Base-by-base conservation (phyloP, 2,888 invertebrate species). In the Liopterus haemorrhoidalis region DNA sequence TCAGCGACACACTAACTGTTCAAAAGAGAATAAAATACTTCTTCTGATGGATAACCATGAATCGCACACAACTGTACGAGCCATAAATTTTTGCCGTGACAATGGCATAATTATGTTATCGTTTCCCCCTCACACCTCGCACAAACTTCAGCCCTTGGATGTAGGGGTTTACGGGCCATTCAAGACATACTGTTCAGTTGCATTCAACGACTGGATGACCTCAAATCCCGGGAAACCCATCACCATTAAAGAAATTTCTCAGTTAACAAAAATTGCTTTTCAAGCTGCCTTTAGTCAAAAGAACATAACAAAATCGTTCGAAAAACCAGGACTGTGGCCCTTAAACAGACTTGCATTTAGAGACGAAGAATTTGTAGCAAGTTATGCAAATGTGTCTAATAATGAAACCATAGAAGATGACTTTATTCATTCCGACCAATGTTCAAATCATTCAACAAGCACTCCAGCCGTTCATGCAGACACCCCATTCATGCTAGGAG, bases 101-200 rank as follows among this genome's bases (percentile, higher is more conserved):
- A 58, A 61, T 53, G 63, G 63, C 4, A 56, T 67, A 31, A 49
- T 61, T 16, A 38, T 63, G 41, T 43, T 63, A 11, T 57, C 61
- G 9, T 58, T 66, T 44, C 60, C 63, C 16, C 62, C 61, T 5
- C 61, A 64, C 37, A 58, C 57, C 43, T 50, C 53, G 25, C 61
- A 64, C 48, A 54, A 54, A 39, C 41, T 62, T 9, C 62, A 64
- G 49, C 61, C 61, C 16, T 39, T 61, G 14, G 58, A 57, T 43
- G 44, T 48, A 9, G 36, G 53, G 18, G 56, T 63, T 4, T 59
- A 50, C 51, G 54, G 55, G 8, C 56, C 61, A 18, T 59, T 61
- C 36, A 62, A 62, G 44, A 49, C 51, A 14, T 58, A 54, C 12
- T 55, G 51, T 32, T 51, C 54, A 40, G 48, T 46, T 41, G 54